Evolutionary conservation across 2,797 vertebrate species (phyloP).

Genomic region (Galaxias olidus): DNA sequence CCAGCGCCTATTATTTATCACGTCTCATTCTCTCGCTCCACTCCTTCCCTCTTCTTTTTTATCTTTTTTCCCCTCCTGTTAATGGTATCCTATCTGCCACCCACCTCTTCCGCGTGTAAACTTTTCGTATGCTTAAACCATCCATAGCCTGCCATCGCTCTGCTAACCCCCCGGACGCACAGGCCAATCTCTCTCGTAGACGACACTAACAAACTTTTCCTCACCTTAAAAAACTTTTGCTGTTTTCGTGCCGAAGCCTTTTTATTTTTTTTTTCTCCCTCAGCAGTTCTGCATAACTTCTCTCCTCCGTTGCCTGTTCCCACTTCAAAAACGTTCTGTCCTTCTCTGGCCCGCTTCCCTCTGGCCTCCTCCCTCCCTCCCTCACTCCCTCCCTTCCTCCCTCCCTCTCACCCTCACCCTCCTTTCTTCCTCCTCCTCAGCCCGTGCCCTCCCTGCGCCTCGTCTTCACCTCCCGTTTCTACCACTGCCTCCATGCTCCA

Average conservation of each 20-base stretch:
- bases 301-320: constrained; percentile 15
- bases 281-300: constrained; percentile 61
- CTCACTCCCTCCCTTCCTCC: constrained; percentile 16
- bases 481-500: constrained; percentile 64
- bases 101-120: constrained; percentile 63
- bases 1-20: constrained; percentile 75
- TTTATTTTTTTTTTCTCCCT: constrained; percentile 39
- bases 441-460: constrained; percentile 44
- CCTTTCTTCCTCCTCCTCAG: constrained; percentile 52
- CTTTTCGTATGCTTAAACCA: constrained; percentile 69
- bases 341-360: constrained; percentile 25
- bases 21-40: constrained; percentile 66
- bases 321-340: constrained; percentile 60
- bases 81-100: constrained; percentile 64
- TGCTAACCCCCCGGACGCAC: constrained; percentile 26
- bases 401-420: constrained; percentile 32
- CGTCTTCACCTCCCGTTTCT: constrained; percentile 65
- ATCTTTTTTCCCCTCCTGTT: no score
- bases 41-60: constrained; percentile 25
- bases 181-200: constrained; percentile 53
- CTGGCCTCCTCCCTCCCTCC: constrained; percentile 41
- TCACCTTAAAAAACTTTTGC: constrained; percentile 59
- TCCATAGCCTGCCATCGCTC: constrained; percentile 68
- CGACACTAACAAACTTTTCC: constrained; percentile 59
- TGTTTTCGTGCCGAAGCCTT: constrained; percentile 61